Evolutionary conservation across 2,113 vertebrate species (phyloP), one percentile per base, ranked within the genome.

Genomic region (Ailurus styani): DNA sequence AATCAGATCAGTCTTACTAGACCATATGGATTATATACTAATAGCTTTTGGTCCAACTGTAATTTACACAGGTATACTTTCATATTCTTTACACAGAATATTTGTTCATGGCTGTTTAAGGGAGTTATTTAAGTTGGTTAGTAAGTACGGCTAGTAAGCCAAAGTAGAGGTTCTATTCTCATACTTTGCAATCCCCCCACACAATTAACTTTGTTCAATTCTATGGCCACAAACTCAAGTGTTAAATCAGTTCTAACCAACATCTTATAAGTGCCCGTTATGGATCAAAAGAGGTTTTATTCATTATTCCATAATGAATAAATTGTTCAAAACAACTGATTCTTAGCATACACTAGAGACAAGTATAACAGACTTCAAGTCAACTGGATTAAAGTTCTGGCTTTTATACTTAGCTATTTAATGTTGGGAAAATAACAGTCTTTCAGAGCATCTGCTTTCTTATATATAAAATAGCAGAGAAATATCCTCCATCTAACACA

Each of bases 391-490:
- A 34, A 89, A 89, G 42, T 78, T 93, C 31, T 34, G 34, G 60
- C 50, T 89, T 83, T 89, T 88, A 70, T 78, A 70, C n/a, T 94
- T 78, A 93, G 50, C 14, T 70, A 89, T 78, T 89, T 96, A 84
- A 83, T 40, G n/a, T 37, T 84, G 68, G 77, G 40, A 52, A 95
- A 96, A 87, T 75, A 87, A 83, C 10, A 77, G 83, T 27, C 20
- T 91, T 94, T 66, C 70, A 68, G n/a, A 79, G 70, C 25, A 82
- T 72, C 91, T 96, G 37, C 31, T 96, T 88, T 96, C 55, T 84
- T 31, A 92, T 88, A 14, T 37, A 70, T 37, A 79, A 83, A 93
- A 88, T 7, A 96, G 68, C 12, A 96, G 52, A 57, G 25, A 96
- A 94, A 82, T 54, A 89, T 21, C 40, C 21, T 84, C 50, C 60